Percentiles rank a stretch among this genome's conserved stretches.
Conservation (phyloP, 2,113 vertebrate genomes). For the Rhinoderma darwinii region DNA sequence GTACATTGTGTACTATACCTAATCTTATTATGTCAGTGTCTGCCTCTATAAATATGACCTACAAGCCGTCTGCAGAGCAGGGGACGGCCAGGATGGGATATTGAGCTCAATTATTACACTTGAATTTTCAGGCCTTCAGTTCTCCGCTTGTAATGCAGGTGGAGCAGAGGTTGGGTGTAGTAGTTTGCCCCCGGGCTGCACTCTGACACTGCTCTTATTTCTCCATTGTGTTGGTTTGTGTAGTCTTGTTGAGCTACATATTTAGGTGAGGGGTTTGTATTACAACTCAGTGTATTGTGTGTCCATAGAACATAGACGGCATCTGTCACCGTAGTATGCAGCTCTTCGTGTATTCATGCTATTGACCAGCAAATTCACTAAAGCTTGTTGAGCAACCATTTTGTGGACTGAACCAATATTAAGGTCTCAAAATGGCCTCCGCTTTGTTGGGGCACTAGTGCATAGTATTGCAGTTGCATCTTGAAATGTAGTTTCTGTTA, state of each 20-base stretch:
- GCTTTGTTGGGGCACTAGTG: not conserved
- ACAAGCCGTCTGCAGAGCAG: not conserved
- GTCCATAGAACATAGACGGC: not conserved
- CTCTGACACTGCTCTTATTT: not conserved
- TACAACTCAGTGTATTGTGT: not conserved
- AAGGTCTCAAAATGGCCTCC: not conserved
- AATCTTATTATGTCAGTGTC: constrained; percentile 21
- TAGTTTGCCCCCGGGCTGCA: not conserved
- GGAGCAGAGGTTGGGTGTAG: not conserved
- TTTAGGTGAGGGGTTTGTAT: not conserved
- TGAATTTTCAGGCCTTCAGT: not conserved
- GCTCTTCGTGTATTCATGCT: not conserved
- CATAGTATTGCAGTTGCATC: not conserved
- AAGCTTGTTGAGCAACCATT: not conserved
- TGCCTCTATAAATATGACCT: not conserved
- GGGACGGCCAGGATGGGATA: not conserved
- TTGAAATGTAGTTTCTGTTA: too few species aligned
- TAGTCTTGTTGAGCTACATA: not conserved
- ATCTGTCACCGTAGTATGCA: not conserved
- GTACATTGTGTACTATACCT: constrained; percentile 11
- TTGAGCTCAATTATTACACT: too few species aligned
- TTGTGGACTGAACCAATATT: not conserved
- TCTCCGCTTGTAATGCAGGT: not conserved
- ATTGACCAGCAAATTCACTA: not conserved
- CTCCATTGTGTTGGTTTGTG: not conserved